Conservation (phyloP, 1,140 invertebrate species). For the Harpegnathos saltator region DNA sequence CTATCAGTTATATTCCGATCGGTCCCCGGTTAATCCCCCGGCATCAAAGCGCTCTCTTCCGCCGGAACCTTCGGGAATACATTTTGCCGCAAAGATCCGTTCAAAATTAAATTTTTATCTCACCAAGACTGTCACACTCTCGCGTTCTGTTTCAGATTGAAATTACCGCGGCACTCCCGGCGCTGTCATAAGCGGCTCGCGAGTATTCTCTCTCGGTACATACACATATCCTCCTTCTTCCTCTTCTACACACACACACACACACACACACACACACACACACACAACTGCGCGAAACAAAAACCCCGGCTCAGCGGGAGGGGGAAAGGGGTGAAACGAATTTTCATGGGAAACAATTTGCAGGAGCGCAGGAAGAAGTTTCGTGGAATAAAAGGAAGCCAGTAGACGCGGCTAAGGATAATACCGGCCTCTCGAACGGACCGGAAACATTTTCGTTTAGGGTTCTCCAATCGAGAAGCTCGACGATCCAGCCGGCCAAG, state of each 20-base stretch:
- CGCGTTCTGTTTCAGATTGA: slow-evolving; percentile 9
- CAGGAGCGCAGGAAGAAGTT: slow-evolving; percentile 23
- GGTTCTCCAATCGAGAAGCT: slow-evolving; percentile 54
- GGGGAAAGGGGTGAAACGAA: slow-evolving; percentile 29
- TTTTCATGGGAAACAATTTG: slow-evolving; percentile 66
- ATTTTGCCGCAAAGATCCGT: neutral
- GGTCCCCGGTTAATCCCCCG: neutral
- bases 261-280: neutral
- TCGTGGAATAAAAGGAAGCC: slow-evolving; percentile 46
- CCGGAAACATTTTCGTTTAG: slow-evolving; percentile 71
- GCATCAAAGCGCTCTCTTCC: slow-evolving; percentile 5
- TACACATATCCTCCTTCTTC: no score
- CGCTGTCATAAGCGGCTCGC: slow-evolving; percentile 7
- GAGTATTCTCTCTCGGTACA: slow-evolving; percentile 17
- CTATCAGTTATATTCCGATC: slow-evolving; percentile 6
- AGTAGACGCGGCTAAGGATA: slow-evolving; percentile 43
- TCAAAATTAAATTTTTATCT: slow-evolving; percentile 43
- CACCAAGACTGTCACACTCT: slow-evolving; percentile 12
- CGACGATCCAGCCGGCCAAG: slow-evolving; percentile 45
- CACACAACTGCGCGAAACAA: slow-evolving; percentile 28
- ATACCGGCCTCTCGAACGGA: slow-evolving; percentile 54
- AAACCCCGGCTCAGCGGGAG: neutral
- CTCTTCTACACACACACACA: no score
- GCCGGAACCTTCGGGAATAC: neutral
- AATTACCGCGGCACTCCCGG: slow-evolving; percentile 1